Conservation (phyloP, 2,888 invertebrate species). For the Hirtodrosophila cameraria region DNA sequence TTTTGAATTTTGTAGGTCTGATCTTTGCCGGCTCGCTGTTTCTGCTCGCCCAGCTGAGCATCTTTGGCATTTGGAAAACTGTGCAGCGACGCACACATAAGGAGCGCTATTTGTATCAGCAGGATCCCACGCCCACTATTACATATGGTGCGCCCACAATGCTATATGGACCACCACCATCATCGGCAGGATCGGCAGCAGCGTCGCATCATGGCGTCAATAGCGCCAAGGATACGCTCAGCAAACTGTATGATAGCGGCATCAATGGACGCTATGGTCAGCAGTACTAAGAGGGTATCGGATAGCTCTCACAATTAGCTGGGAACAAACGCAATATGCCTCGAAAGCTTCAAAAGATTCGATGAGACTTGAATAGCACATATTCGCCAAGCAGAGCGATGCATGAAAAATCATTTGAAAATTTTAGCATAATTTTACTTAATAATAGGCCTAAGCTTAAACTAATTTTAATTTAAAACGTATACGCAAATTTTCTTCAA, state of each 20-base stretch:
- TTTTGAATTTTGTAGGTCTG: slow-evolving; percentile 86
- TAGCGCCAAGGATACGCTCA: slow-evolving; percentile 89
- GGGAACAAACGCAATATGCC: slow-evolving; percentile 78
- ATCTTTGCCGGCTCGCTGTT: slow-evolving; percentile 94
- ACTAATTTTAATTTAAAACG: slow-evolving; percentile 40
- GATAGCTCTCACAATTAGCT: slow-evolving; percentile 70
- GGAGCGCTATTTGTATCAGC: slow-evolving; percentile 82
- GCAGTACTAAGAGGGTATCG: slow-evolving; percentile 75
- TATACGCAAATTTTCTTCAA: slow-evolving; percentile 12
- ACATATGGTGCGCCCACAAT: slow-evolving; percentile 79
- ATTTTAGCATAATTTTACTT: slow-evolving; percentile 59
- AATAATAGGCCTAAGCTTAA: slow-evolving; percentile 44
- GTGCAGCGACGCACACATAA: slow-evolving; percentile 82
- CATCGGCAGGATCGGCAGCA: slow-evolving; percentile 43
- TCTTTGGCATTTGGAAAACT: slow-evolving; percentile 93
- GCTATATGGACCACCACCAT: slow-evolving; percentile 77
- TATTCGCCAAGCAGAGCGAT: slow-evolving; percentile 54
- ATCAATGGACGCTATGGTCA: slow-evolving; percentile 87
- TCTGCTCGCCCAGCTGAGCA: slow-evolving; percentile 93
- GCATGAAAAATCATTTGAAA: slow-evolving; percentile 61
- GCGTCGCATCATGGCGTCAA: slow-evolving; percentile 77
- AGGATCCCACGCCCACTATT: slow-evolving; percentile 76
- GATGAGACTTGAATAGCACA: slow-evolving; percentile 74
- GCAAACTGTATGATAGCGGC: slow-evolving; percentile 94
- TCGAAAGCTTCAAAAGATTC: slow-evolving; percentile 79